These are phyloP conservation scores for Entomyzon cyanotis DNA, from an alignment of 2,113 vertebrate species.

Conservation along the genomic window DNA sequence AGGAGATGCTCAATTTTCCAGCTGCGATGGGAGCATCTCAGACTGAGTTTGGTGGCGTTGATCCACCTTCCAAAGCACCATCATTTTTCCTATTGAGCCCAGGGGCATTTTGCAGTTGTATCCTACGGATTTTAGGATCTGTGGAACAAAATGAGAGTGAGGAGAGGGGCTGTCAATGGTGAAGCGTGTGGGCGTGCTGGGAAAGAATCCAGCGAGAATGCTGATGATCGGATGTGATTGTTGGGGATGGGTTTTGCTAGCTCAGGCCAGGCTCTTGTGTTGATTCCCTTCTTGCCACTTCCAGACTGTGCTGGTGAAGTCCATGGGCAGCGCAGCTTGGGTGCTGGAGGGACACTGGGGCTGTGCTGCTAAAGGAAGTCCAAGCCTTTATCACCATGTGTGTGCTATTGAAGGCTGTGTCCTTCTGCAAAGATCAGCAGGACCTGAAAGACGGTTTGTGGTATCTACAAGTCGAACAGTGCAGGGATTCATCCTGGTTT, in stretches of 20 bases:
- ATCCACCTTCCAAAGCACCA: neutral
- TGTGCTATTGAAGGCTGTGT: neutral
- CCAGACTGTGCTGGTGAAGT: neutral
- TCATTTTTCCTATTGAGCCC: fast-evolving
- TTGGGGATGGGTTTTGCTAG: neutral
- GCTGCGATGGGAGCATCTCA: neutral
- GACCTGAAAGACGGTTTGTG: neutral
- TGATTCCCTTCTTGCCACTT: neutral
- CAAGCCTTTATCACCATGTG: neutral
- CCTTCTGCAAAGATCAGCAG: neutral
- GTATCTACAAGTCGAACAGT: neutral
- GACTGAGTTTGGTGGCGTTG: neutral
- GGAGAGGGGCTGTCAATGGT: fast-evolving
- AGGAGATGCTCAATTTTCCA: neutral
- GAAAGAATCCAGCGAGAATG: fast-evolving
- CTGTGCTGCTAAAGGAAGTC: neutral
- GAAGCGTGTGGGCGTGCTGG: fast-evolving
- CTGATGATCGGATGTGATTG: neutral
- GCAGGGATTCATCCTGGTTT: neutral
- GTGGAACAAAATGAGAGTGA: neutral
- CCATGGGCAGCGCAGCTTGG: neutral
- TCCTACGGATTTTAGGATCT: neutral
- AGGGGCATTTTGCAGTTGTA: neutral
- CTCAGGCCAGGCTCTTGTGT: neutral
- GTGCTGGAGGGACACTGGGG: fast-evolving